Conservation (phyloP, 2,797 vertebrate genomes). For the Dromococcyx pavoninus region DNA sequence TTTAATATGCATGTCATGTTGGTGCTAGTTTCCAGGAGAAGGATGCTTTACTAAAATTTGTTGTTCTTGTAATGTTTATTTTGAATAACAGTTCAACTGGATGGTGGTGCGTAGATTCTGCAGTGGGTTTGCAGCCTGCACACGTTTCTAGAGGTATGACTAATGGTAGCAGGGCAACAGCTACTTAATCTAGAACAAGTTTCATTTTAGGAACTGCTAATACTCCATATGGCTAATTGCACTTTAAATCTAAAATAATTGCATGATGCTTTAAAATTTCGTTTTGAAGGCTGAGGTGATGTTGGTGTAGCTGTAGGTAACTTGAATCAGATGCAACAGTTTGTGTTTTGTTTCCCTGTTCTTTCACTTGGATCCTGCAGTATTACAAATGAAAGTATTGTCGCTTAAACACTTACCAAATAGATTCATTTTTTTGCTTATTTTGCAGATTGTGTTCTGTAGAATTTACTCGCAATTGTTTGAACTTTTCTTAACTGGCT, state of each 20-base stretch:
- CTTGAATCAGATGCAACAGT: background rate
- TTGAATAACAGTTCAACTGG: background rate
- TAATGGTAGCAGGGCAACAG: background rate
- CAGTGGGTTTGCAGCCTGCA: background rate
- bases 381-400: background rate
- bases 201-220: background rate
- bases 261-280: background rate
- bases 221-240: background rate
- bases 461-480: background rate
- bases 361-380: background rate
- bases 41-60: background rate
- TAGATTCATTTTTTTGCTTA: background rate
- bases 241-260: background rate
- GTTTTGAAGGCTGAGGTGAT: background rate
- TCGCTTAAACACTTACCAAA: background rate
- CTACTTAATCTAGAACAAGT: background rate
- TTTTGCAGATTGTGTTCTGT: background rate
- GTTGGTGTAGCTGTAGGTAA: background rate
- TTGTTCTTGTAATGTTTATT: background rate
- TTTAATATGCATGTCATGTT: background rate
- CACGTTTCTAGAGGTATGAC: background rate
- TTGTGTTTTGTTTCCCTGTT: background rate
- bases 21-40: background rate
- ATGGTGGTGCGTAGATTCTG: background rate
- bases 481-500: background rate